Evolutionary conservation across 2,888 invertebrate genomes (phyloP).

Genomic region (Octodonta nipae): DNA sequence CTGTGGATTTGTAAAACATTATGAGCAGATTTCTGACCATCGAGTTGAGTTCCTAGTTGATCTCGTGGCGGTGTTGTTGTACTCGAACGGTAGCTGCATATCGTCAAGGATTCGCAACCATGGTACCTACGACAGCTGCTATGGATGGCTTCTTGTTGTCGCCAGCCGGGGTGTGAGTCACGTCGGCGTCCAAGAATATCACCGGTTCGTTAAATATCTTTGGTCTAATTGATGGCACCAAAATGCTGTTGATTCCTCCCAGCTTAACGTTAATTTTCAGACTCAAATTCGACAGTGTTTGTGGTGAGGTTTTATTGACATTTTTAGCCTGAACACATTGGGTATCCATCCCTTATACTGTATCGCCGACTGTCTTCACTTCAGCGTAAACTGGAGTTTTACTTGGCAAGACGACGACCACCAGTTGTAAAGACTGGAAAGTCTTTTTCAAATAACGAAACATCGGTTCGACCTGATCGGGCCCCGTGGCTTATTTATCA

Average conservation of each 20-base stretch:
- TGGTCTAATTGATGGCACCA: slow-evolving; percentile 91
- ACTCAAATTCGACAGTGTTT: slow-evolving; percentile 96
- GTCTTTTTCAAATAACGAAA: slow-evolving; percentile 97
- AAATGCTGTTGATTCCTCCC: slow-evolving; percentile 96
- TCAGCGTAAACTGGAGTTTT: slow-evolving; percentile 99
- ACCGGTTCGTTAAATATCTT: slow-evolving; percentile 98
- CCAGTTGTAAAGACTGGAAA: slow-evolving; percentile 88
- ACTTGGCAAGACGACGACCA: slow-evolving; percentile 94
- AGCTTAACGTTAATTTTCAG: slow-evolving; percentile 99
- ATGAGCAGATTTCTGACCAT: slow-evolving; percentile 96
- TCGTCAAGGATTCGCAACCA: slow-evolving; percentile 99
- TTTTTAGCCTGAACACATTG: slow-evolving; percentile 99
- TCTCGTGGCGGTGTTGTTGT: slow-evolving; percentile 96
- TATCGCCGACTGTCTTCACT: slow-evolving; percentile 98
- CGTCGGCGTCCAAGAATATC: slow-evolving; percentile 98
- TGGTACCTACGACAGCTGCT: slow-evolving; percentile 96
- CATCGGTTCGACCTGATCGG: slow-evolving; percentile 99
- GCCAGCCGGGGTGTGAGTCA: slow-evolving; percentile 98
- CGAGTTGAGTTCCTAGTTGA: slow-evolving; percentile 94
- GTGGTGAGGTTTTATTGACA: slow-evolving; percentile 98
- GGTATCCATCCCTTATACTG: slow-evolving; percentile 96
- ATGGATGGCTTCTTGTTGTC: slow-evolving; percentile 99
- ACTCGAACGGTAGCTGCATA: slow-evolving; percentile 97
- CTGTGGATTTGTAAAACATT: slow-evolving; percentile 97
- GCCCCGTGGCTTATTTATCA: slow-evolving; percentile 98